Base-by-base conservation (phyloP, 2,113 vertebrate species). In the Saguinus imperator region DNA sequence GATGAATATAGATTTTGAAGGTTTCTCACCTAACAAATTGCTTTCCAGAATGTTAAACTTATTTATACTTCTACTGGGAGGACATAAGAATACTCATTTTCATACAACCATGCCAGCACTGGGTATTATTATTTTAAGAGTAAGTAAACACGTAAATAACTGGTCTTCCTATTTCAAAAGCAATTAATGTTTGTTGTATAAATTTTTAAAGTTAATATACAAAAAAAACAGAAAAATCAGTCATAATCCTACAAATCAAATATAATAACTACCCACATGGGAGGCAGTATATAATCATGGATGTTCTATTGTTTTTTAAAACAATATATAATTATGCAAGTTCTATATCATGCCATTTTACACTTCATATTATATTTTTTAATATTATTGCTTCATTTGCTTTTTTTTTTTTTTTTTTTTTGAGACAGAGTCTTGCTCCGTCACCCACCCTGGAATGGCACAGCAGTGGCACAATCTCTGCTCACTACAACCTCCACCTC, bases 21-120 rank as follows among this genome's bases (percentile, higher is more conserved):
- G 6, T 79, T 79, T 82, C 29, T 96, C n/a, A 37, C 14, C 86
- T 77, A 29, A 80, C 43, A 93, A 94, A 91, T 85, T 37, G n/a
- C 20, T 90, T 92, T 50, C n/a, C 45, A 21, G 35, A 92, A 87
- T 75, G 55, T 43, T 76, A n/a, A 88, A 50, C 21, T 89, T 89
- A 52, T 68, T 61, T 90, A 37, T 29, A 64, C 5, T 64, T 48
- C 48, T 35, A 50, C 13, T 27, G 21, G 73, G 21, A 66, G 64
- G 12, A n/a, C 16, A 37, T n/a, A 23, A 82, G 75, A 91, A 43
- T n/a, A 89, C 4, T 17, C 57, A 32, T 83, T 88, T 84, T 9
- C 58, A 40, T 21, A 81, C 9, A 84, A 37, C 20, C 35, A 80
- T 27, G 73, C 23, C n/a, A 88, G 66, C 66, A 17, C 13, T 58